A percentile compares a stretch with the other conserved stretches of the same genome.
Conservation (phyloP, 2,888 invertebrate species). For the Ariolimax columbianus region DNA sequence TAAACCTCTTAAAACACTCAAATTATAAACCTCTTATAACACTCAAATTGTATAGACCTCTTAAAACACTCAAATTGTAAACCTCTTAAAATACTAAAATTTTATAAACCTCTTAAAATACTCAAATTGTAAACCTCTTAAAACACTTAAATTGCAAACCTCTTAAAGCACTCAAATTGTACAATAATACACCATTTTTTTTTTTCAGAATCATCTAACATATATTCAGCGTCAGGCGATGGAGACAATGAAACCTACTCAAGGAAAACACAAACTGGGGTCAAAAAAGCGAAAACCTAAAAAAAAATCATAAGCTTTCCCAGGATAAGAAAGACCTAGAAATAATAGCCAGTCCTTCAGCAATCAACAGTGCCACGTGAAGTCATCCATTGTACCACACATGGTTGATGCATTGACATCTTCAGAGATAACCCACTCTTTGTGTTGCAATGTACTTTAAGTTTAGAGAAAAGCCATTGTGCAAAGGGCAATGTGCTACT, state of each 20-base stretch:
- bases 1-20: too few relatives aligned
- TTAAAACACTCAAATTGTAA: too few relatives aligned
- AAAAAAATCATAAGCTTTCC: background rate
- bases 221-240: slow-evolving; percentile 23
- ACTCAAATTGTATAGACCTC: too few relatives aligned
- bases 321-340: background rate
- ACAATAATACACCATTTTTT: too few relatives aligned
- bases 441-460: too few relatives aligned
- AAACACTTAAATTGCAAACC: too few relatives aligned
- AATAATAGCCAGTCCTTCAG: background rate
- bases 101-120: too few relatives aligned
- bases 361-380: background rate
- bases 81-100: too few relatives aligned
- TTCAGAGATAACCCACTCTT: background rate
- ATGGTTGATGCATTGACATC: background rate
- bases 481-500: background rate
- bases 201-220: slow-evolving; percentile 35
- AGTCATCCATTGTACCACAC: background rate
- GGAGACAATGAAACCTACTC: slow-evolving; percentile 32
- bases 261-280: slow-evolving; percentile 14
- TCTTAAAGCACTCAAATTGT: too few relatives aligned
- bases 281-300: slow-evolving; percentile 30
- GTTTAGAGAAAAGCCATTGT: too few relatives aligned
- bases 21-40: too few relatives aligned
- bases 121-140: too few relatives aligned